These are phyloP conservation scores for Ptycholaimellus sp. DNA, from an alignment of 2,888 invertebrate species.

Conservation along the genomic window DNA sequence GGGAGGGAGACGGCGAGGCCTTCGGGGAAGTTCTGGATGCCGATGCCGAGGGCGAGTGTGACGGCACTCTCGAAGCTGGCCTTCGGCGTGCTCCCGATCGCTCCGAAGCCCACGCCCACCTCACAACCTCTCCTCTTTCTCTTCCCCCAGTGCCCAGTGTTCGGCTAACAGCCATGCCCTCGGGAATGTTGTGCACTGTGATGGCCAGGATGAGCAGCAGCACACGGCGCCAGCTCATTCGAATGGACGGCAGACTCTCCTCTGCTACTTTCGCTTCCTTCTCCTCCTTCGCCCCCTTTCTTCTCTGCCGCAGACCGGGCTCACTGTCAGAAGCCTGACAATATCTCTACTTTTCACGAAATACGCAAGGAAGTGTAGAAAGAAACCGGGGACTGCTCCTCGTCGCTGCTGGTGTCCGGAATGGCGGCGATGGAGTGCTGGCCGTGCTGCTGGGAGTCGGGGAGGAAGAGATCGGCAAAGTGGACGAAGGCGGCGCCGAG, in stretches of 20 bases:
- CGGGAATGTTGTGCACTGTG: constrained; percentile 50
- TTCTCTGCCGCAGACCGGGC: no score
- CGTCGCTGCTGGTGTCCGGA: neutral
- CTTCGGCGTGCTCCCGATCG: constrained; percentile 49
- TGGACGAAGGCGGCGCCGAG: neutral
- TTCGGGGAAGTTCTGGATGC: constrained; percentile 93
- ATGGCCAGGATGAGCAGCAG: constrained; percentile 81
- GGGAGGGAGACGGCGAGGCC: constrained; percentile 88
- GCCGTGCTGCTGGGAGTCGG: no score
- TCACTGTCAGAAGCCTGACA: no score
- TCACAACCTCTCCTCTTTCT: no score
- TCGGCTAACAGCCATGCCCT: constrained; percentile 81
- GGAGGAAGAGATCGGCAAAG: no score
- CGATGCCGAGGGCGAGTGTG: constrained; percentile 85
- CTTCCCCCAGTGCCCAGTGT: no score
- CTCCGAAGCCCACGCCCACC: constrained; percentile 90
- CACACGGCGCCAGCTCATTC: constrained; percentile 57
- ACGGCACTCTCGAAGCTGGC: constrained; percentile 69
- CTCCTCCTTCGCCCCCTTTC: no score
- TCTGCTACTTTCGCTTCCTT: neutral
- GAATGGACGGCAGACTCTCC: neutral
- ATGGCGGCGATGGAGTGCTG: no score
- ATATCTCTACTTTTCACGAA: no score
- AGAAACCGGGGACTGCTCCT: neutral
- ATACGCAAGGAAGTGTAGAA: no score